A percentile compares a stretch with the other conserved stretches of the same genome.
Conservation (phyloP, 1,140 invertebrate species). For the Matsumurasca onukii region DNA sequence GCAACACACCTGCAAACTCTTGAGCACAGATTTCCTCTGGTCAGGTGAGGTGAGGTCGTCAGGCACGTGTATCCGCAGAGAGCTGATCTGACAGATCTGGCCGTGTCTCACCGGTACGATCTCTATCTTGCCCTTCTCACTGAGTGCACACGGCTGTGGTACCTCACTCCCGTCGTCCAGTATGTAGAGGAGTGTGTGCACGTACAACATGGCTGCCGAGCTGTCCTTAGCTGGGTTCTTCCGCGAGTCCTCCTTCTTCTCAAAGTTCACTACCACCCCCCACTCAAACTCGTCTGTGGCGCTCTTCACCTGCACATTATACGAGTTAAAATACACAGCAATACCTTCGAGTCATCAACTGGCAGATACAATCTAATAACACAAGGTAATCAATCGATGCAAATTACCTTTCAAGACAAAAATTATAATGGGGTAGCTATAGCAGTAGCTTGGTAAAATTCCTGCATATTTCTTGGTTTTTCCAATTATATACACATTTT, state of each 20-base stretch:
- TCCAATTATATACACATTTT: no score
- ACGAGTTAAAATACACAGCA: no score
- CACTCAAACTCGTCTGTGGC: constrained; percentile 77
- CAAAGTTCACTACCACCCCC: constrained; percentile 94
- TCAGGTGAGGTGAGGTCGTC: constrained; percentile 84
- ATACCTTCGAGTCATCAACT: no score
- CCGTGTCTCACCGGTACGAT: constrained; percentile 84
- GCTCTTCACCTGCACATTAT: constrained; percentile 75
- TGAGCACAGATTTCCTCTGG: constrained; percentile 79
- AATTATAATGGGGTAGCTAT: no score
- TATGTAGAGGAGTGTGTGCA: constrained; percentile 78
- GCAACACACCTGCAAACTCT: constrained; percentile 70
- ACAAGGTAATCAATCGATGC: no score
- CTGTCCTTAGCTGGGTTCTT: constrained; percentile 55
- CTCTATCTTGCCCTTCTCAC: constrained; percentile 80
- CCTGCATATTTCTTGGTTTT: no score
- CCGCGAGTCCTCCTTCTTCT: constrained; percentile 58
- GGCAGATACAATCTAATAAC: no score
- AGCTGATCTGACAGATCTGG: constrained; percentile 85
- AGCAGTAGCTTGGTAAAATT: no score
- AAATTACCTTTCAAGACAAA: no score
- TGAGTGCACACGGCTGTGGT: constrained; percentile 63
- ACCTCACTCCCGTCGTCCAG: constrained; percentile 44
- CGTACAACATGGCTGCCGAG: constrained; percentile 45
- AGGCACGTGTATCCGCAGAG: constrained; percentile 87